Evolutionary conservation across 2,113 vertebrate genomes (phyloP).

Genomic region (Apteryx mantelli): DNA sequence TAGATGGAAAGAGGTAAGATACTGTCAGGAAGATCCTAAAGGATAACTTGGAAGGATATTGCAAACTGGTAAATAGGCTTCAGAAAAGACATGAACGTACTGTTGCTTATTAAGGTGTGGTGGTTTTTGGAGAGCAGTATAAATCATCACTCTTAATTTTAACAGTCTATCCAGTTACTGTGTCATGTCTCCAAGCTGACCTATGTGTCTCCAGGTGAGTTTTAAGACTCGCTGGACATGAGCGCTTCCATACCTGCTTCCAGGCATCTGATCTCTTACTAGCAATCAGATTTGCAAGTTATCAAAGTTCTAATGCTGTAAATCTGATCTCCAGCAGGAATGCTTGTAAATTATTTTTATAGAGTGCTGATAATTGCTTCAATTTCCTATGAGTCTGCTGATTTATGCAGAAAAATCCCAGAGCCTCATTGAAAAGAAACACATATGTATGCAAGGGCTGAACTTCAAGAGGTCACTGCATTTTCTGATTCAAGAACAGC

Average conservation of each 20-base stretch:
- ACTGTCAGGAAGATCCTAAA: too few species aligned
- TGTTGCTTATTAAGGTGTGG: too few species aligned
- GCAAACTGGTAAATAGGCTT: too few species aligned
- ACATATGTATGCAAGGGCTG: neutral
- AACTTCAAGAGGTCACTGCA: neutral
- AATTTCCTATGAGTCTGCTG: neutral
- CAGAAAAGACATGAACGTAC: too few species aligned
- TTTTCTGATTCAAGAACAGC: neutral
- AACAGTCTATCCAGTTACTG: neutral
- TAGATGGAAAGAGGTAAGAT: too few species aligned
- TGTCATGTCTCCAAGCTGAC: neutral
- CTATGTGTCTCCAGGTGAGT: neutral
- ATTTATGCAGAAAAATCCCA: neutral
- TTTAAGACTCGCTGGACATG: neutral
- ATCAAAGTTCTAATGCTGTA: neutral
- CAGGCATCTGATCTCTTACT: neutral
- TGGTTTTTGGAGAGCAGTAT: too few species aligned
- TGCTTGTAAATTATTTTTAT: neutral
- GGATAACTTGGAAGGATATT: too few species aligned
- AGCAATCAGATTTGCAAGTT: neutral
- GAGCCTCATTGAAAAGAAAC: neutral
- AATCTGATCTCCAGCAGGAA: neutral
- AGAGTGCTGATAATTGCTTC: neutral
- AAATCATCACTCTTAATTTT: too few species aligned
- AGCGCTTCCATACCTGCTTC: neutral